Evolutionary conservation across 1,140 invertebrate species (phyloP), one percentile per base, ranked within the genome.

Genomic region (Nautilus pompilius): DNA sequence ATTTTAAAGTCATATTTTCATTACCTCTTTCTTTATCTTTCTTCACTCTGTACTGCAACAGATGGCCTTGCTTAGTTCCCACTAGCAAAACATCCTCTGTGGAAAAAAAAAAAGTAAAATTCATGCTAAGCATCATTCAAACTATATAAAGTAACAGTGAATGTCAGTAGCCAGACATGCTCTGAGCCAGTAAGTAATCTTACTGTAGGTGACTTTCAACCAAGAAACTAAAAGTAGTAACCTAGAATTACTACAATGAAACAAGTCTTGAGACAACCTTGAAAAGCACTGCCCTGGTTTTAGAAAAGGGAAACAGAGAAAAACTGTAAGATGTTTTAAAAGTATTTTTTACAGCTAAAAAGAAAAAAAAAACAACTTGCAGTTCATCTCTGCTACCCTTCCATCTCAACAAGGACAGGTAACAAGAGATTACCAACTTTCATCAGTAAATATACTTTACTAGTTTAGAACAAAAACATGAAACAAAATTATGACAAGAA

Each of bases 31-130:
- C 49, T 53, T 53, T 53, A 28, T 53, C 49, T 64, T 66, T 68
- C 29, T 73, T 73, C 20, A 83, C 68, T 58, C 70, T 91, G 80
- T 97, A 98, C 87, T 95, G 93, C 51, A 97, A 87, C 58, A 98
- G 84, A 82, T 95, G 91, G 0, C 95, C 95, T 79, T 95, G 92
- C 72, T 92, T 89, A 28, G 95, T 97, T 22, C 95, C 95, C 75
- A 98, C 88, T 36, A 98, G 82, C 49, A 98, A 84, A 83, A 92
- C 91, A 75, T 93, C 92, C 85, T 93, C 95, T 98, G 81, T 62
- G 79, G 79, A 65, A 57, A 48, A 32, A 60, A 59, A 46, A 66
- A 32, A 30, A 45, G 24, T n/a, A n/a, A n/a, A n/a, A n/a, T n/a
- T n/a, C n/a, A n/a, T n/a, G n/a, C n/a, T n/a, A n/a, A n/a, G n/a